Evolutionary conservation across 2,113 vertebrate species (phyloP).

Genomic region (Campylomormyrus numenius): DNA sequence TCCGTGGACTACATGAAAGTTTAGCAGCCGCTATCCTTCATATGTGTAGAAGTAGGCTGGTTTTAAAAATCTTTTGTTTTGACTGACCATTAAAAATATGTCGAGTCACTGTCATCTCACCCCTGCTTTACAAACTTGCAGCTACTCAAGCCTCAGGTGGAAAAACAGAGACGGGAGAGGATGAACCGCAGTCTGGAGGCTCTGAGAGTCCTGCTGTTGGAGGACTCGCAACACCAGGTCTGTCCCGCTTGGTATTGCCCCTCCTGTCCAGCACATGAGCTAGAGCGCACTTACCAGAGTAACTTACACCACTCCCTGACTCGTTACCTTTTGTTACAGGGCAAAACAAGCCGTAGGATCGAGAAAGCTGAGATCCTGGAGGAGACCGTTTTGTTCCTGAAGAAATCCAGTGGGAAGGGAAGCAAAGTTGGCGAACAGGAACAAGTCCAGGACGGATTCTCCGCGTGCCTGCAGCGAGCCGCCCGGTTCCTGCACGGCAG

Average conservation of each 20-base stretch:
- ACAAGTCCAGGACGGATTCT: conserved; percentile 40
- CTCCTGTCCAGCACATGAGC: neutral
- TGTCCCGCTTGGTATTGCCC: conserved; percentile 20
- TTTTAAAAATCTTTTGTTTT: neutral
- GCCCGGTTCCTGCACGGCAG: conserved; percentile 45
- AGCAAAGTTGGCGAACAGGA: neutral
- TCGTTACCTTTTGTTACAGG: conserved; percentile 40
- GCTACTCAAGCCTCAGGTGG: conserved; percentile 71
- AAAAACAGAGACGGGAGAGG: conserved; percentile 70
- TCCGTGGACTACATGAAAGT: neutral
- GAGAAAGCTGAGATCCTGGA: conserved; percentile 78
- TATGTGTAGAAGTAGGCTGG: neutral
- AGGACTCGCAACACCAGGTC: conserved; percentile 62
- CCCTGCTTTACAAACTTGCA: conserved; percentile 28
- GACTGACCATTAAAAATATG: neutral
- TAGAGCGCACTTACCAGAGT: too few species aligned
- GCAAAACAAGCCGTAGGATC: conserved; percentile 56
- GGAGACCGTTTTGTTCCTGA: conserved; percentile 56
- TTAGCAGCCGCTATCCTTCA: neutral
- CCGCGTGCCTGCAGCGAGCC: conserved; percentile 48
- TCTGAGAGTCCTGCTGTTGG: conserved; percentile 61
- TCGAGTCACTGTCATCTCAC: neutral
- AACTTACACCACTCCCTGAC: neutral
- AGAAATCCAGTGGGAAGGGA: conserved; percentile 15
- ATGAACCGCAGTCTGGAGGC: conserved; percentile 73